These are phyloP conservation scores for Rostratula benghalensis DNA, from an alignment of 2,113 vertebrate genomes.

Conservation along the genomic window DNA sequence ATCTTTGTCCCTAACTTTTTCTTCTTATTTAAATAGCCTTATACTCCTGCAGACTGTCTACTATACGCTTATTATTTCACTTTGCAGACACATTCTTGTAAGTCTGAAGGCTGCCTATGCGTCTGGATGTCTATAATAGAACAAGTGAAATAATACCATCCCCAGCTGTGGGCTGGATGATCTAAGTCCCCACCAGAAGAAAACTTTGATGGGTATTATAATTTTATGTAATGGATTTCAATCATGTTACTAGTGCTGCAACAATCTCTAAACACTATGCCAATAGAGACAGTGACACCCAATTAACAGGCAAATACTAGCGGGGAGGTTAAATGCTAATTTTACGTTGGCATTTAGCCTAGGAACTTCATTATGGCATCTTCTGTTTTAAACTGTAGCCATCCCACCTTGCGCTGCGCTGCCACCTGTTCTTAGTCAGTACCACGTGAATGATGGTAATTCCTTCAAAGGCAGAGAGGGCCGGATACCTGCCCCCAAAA, in stretches of 20 bases:
- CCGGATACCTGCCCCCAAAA: background rate
- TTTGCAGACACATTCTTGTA: constrained; percentile 47
- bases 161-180: constrained; percentile 27
- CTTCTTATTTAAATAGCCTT: constrained; percentile 21
- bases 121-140: constrained; percentile 39
- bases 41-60: background rate
- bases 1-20: background rate
- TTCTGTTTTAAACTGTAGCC: constrained; percentile 46
- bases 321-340: constrained; percentile 42
- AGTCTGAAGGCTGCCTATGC: background rate
- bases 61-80: background rate
- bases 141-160: constrained; percentile 46
- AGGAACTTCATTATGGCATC: constrained; percentile 55
- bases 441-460: background rate
- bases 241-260: background rate
- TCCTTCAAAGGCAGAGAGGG: background rate
- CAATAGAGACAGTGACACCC: background rate
- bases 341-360: constrained; percentile 43
- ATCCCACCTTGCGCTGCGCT: constrained; percentile 1
- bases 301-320: constrained; percentile 47
- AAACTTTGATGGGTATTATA: background rate
- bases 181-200: constrained; percentile 1
- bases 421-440: background rate
- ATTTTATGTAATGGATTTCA: background rate
- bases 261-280: constrained; percentile 4